Evolutionary conservation across 2,888 invertebrate species (phyloP), one percentile per base, ranked within the genome.

Genomic region (Lepidocyrtinus sp.): DNA sequence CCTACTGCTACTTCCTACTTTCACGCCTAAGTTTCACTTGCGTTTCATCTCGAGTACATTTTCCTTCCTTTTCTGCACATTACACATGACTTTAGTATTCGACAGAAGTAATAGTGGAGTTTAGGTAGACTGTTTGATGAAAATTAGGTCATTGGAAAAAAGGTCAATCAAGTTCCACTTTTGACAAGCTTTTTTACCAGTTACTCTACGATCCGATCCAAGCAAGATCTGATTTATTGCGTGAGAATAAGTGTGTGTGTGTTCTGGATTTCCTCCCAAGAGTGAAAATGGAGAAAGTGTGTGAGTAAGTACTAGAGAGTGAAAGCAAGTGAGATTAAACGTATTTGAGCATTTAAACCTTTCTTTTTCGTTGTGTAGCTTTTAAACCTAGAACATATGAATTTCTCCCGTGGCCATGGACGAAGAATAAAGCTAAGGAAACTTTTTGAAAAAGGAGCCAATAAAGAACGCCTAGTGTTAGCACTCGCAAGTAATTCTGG

Each of bases 91-190:
- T 36, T 36, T 36, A 5, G 5, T 36, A 36, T 36, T 36, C 12
- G 5, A 36, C 5, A 36, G 12, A 12, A 12, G 36, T 7, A 36
- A 36, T 7, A 36, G 36, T 36, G 36, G 36, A 36, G 36, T 36
- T 7, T 7, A 36, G 5, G 36, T 5, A 36, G 36, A 12, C 5
- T 45, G 25, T 71, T 73, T 72, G 26, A 73, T 68, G 72, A 67
- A 78, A 78, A 78, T 78, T 78, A 73, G 78, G 78, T 63, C 78
- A 73, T 73, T 78, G 72, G 27, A 68, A 63, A 68, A 75, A 78
- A 78, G 78, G 78, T 78, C 78, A 78, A 78, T 78, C 78, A 73
- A 78, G 78, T 55, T n/a, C 55, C 55, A 55, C 45, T 63, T 68
- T 77, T 69, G 50, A 64, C 55, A 55, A 9, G 9, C n/a, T 36